Conservation (phyloP, 37 sponge, comb jelly and placozoan species). For the Tethya wilhelma region DNA sequence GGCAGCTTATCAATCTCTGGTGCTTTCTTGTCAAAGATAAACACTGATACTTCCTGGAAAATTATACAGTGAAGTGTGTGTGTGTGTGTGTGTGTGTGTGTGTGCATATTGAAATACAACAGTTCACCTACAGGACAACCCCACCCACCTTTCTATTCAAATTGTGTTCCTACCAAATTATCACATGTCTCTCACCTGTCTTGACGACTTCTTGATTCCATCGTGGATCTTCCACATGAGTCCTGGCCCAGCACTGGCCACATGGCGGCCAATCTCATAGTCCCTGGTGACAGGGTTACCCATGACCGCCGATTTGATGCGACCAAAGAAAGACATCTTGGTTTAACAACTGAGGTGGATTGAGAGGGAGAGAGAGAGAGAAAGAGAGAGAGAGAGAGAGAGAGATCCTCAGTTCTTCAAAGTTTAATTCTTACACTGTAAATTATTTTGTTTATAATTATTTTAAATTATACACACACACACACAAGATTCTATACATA, state of each 20-base stretch:
- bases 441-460: no score
- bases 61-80: neutral
- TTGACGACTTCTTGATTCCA: slow-evolving; percentile 70
- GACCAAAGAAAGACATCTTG: slow-evolving; percentile 78
- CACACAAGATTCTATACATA: no score
- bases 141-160: neutral
- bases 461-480: no score
- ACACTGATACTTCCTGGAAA: slow-evolving; percentile 68
- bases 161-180: neutral
- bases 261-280: slow-evolving; percentile 73
- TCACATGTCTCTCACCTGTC: slow-evolving; percentile 47
- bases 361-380: neutral
- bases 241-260: slow-evolving; percentile 84
- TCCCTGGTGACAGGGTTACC: slow-evolving; percentile 87
- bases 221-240: slow-evolving; percentile 75
- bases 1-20: slow-evolving; percentile 72
- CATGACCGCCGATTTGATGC: slow-evolving; percentile 70
- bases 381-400: neutral
- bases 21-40: slow-evolving; percentile 73
- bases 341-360: slow-evolving; percentile 24
- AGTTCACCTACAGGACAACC: no score
- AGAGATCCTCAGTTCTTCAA: no score
- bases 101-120: neutral
- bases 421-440: no score
- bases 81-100: neutral